A percentile compares a stretch with the other conserved stretches of the same genome.
Evolutionary conservation across 2,113 vertebrate species (phyloP).

Genomic region (Prietella phreatophila): DNA sequence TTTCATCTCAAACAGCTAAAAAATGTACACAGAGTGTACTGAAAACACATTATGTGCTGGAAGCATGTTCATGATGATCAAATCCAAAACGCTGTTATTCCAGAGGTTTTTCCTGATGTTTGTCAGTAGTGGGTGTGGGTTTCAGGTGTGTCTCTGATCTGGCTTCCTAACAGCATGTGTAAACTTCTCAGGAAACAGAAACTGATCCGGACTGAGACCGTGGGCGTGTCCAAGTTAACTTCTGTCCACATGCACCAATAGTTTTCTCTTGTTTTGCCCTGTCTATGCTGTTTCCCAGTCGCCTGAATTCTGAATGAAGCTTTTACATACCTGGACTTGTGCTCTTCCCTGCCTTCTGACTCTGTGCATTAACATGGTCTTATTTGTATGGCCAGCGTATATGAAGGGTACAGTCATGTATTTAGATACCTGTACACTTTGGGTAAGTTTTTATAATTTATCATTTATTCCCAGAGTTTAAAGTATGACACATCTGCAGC

Average conservation of each 20-base stretch:
- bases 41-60: not conserved
- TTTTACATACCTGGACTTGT: too few relatives aligned
- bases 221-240: not conserved
- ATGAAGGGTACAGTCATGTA: too few relatives aligned
- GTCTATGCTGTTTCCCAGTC: too few relatives aligned
- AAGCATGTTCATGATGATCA: not conserved
- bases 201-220: not conserved
- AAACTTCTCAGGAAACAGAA: not conserved
- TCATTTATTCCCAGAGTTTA: too few relatives aligned
- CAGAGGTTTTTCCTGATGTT: not conserved
- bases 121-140: not conserved
- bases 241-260: not conserved
- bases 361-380: too few relatives aligned
- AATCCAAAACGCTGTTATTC: not conserved
- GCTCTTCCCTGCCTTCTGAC: too few relatives aligned
- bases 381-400: too few relatives aligned
- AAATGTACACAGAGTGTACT: not conserved
- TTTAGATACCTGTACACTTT: too few relatives aligned
- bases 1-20: not conserved
- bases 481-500: too few relatives aligned
- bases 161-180: not conserved
- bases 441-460: too few relatives aligned
- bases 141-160: not conserved
- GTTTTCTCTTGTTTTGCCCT: too few relatives aligned
- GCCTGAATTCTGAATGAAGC: too few relatives aligned